phyloP scores from a whole-genome alignment of 2,888 invertebrate species.

The Emmelina monodactyla region DNA sequence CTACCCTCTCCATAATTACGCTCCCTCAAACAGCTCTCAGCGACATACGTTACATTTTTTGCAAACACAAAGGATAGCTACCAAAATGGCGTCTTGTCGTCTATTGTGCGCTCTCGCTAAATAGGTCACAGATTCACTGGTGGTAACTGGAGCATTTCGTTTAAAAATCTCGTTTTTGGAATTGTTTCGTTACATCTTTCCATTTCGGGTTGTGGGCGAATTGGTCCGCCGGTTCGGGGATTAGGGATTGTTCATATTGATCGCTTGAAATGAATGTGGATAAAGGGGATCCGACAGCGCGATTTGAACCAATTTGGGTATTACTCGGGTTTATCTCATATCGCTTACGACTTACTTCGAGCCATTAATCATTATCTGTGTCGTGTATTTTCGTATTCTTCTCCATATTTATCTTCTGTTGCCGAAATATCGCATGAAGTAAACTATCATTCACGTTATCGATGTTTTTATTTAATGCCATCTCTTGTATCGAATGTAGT shows the following conservation, averaged over 20 bases:
- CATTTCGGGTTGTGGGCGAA: too few species aligned
- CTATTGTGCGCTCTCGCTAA: background rate
- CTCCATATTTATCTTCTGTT: background rate
- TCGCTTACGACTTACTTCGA: background rate
- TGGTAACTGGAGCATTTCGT: too few species aligned
- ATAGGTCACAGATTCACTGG: background rate
- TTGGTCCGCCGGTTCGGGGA: too few species aligned
- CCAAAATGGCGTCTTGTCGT: background rate
- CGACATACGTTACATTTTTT: background rate
- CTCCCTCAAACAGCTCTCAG: background rate
- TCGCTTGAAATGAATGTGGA: background rate
- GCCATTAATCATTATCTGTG: conserved; percentile 1
- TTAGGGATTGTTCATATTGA: background rate
- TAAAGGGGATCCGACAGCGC: background rate
- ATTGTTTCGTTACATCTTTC: too few species aligned
- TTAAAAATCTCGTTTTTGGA: too few species aligned
- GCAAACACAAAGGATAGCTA: background rate
- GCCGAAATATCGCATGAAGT: background rate
- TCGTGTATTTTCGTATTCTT: background rate
- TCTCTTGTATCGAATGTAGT: background rate
- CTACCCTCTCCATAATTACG: conserved; percentile 2
- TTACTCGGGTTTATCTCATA: background rate
- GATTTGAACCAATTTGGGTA: background rate
- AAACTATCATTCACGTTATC: background rate
- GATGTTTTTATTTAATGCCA: background rate